phyloP scores from a whole-genome alignment of 2,888 invertebrate genomes.

The Seladonia tumulorum region DNA sequence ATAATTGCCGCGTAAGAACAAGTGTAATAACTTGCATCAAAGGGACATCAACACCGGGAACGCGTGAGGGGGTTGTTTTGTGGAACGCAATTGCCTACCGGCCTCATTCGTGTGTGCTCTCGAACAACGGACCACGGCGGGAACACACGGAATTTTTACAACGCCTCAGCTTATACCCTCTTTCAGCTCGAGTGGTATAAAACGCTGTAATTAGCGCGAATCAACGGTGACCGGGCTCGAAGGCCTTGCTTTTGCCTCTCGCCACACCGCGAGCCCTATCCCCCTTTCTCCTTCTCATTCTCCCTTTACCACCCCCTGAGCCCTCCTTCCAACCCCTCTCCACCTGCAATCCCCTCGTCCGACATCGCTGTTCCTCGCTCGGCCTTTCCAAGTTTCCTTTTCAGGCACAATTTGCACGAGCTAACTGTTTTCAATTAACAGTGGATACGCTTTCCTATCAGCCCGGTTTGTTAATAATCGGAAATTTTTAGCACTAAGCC shows the following conservation, averaged over 20 bases:
- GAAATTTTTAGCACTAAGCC: not conserved
- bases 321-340: not conserved
- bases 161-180: slow-evolving; percentile 61
- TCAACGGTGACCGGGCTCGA: slow-evolving; percentile 67
- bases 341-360: not conserved
- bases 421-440: slow-evolving; percentile 12
- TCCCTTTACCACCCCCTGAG: not conserved
- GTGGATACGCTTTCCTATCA: not conserved
- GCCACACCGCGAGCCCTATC: slow-evolving; percentile 44
- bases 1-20: slow-evolving; percentile 37
- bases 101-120: slow-evolving; percentile 46
- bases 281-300: not conserved
- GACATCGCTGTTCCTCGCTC: not conserved
- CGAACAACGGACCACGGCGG: slow-evolving; percentile 48
- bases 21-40: slow-evolving; percentile 34
- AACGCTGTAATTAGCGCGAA: slow-evolving; percentile 73
- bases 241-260: slow-evolving; percentile 40
- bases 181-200: slow-evolving; percentile 66
- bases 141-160: slow-evolving; percentile 56
- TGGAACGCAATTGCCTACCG: slow-evolving; percentile 55
- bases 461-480: not conserved
- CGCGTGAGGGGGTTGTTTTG: slow-evolving; percentile 46
- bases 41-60: slow-evolving; percentile 43
- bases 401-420: slow-evolving; percentile 33
- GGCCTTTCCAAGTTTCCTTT: slow-evolving; percentile 31